Conservation (phyloP, 2,113 vertebrate genomes). For the Chionodraco myersi region DNA sequence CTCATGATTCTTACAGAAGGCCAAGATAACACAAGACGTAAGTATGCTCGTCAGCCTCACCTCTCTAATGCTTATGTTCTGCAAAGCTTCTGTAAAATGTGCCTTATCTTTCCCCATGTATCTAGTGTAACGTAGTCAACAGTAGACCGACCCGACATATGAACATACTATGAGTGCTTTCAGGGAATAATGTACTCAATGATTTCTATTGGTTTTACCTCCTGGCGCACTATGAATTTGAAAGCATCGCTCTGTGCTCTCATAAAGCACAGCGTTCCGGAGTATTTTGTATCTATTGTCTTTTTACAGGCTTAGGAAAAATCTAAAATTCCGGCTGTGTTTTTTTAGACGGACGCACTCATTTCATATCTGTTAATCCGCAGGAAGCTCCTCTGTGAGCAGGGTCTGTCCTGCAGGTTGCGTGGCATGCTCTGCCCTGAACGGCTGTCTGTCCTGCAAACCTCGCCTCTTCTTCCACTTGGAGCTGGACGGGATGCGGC, state of each 20-base stretch:
- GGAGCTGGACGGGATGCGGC: constrained; percentile 91
- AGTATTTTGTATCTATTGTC: not conserved
- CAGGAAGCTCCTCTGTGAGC: constrained; percentile 87
- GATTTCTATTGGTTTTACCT: constrained; percentile 37
- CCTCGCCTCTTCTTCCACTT: constrained; percentile 93
- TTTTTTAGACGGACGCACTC: not conserved
- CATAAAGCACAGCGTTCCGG: not conserved
- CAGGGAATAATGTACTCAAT: constrained; percentile 41
- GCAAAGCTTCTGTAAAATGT: not conserved
- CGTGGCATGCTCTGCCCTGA: constrained; percentile 90
- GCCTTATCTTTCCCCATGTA: not conserved
- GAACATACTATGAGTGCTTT: constrained; percentile 50
- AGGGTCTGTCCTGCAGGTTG: constrained; percentile 90
- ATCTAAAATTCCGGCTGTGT: not conserved
- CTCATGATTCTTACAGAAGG: constrained; percentile 38
- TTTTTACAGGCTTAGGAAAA: not conserved
- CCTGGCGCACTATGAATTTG: constrained; percentile 5
- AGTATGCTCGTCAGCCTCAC: constrained; percentile 36
- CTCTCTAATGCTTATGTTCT: not conserved
- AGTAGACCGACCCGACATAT: constrained; percentile 37
- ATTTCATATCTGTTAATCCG: not conserved
- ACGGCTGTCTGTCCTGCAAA: constrained; percentile 92
- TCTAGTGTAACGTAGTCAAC: not conserved
- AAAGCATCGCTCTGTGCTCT: constrained; percentile 15
- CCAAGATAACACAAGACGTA: constrained; percentile 47